Evolutionary conservation across 2,888 invertebrate species (phyloP).

Genomic region (Cheilosia variabilis): DNA sequence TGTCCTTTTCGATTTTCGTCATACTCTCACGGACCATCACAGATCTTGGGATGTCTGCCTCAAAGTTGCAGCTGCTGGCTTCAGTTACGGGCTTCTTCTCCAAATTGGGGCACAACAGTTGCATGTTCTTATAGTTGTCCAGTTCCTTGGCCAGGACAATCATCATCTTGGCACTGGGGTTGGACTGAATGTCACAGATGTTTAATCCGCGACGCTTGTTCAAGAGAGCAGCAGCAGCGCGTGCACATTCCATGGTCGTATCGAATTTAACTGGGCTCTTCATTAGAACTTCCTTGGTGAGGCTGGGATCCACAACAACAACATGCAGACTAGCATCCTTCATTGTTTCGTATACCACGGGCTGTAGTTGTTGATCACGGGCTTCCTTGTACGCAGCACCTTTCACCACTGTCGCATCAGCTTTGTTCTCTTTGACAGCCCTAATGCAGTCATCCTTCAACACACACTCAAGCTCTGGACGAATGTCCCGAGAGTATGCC

Average conservation of each 20-base stretch:
- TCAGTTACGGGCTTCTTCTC: conserved; percentile 81
- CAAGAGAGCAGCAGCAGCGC: conserved; percentile 80
- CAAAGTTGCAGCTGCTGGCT: conserved; percentile 80
- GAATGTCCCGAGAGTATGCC: conserved; percentile 90
- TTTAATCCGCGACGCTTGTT: conserved; percentile 80
- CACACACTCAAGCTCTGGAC: conserved; percentile 92
- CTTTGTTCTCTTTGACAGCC: conserved; percentile 79
- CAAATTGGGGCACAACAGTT: conserved; percentile 81
- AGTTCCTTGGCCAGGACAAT: conserved; percentile 80
- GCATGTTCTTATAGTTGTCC: conserved; percentile 80
- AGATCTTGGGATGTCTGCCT: conserved; percentile 80
- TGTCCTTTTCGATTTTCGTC: conserved; percentile 81
- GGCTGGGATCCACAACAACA: conserved; percentile 80
- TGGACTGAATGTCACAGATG: conserved; percentile 78
- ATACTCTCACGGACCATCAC: conserved; percentile 79
- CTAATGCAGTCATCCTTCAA: conserved; percentile 85
- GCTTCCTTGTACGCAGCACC: conserved; percentile 79
- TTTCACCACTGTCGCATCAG: conserved; percentile 79
- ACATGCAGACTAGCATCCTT: conserved; percentile 79
- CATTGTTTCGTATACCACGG: conserved; percentile 81
- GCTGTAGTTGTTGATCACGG: conserved; percentile 78
- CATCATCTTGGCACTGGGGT: conserved; percentile 78
- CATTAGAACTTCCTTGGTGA: conserved; percentile 78
- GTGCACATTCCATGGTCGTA: conserved; percentile 79
- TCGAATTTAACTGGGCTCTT: conserved; percentile 81